phyloP scores from a whole-genome alignment of 2,797 vertebrate genomes.

The Xiphorhynchus erythropygius region DNA sequence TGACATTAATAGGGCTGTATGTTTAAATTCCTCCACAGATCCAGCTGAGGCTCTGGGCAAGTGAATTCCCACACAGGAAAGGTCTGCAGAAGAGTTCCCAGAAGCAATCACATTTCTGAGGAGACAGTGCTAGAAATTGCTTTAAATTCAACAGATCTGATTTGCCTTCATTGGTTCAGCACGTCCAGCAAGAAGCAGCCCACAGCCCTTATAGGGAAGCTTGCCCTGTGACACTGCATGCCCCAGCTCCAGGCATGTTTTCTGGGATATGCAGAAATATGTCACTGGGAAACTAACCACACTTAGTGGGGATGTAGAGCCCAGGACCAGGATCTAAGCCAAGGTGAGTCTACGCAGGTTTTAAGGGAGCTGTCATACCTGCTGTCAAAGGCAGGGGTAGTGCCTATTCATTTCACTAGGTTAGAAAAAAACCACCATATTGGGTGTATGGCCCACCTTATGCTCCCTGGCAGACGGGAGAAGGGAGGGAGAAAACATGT shows the following conservation, averaged over 20 bases:
- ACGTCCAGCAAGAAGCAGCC: not conserved
- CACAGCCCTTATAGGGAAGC: not conserved
- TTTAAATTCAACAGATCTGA: not conserved
- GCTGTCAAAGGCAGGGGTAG: not conserved
- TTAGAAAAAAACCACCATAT: fast-evolving
- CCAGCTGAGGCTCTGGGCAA: not conserved
- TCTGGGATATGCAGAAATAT: not conserved
- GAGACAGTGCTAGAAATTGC: not conserved
- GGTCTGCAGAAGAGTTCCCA: not conserved
- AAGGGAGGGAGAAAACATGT: not conserved
- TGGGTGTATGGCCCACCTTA: not conserved
- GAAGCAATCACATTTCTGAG: not conserved
- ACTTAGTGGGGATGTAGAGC: not conserved
- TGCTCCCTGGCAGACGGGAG: not conserved
- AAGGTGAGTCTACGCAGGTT: not conserved
- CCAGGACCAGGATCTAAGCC: not conserved
- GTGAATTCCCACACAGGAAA: not conserved
- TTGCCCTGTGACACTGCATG: not conserved
- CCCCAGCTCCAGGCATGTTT: not conserved
- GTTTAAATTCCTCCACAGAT: not conserved
- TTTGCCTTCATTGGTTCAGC: not conserved
- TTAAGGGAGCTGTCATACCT: not conserved
- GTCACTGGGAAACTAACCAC: not conserved
- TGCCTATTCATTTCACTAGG: not conserved
- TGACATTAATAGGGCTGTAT: not conserved